Percentiles rank a stretch among this genome's conserved stretches.
phyloP scores from a whole-genome alignment of 2,797 vertebrate genomes.

The Molossus alvarezi region DNA sequence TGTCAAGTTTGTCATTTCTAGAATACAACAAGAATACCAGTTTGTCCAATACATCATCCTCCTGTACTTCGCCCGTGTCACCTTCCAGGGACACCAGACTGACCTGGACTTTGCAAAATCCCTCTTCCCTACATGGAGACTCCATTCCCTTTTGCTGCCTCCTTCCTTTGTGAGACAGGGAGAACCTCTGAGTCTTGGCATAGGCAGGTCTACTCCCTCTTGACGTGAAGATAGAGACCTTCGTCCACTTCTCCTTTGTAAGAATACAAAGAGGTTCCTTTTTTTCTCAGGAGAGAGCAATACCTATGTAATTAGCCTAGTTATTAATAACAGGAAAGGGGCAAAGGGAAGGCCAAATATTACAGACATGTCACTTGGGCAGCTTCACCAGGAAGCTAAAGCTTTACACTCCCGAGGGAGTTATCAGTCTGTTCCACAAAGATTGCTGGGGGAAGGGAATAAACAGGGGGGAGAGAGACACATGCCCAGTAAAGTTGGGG shows the following conservation, averaged over 20 bases:
- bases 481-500: background rate
- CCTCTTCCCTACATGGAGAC: background rate
- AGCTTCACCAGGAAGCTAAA: background rate
- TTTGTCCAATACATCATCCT: background rate
- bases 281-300: background rate
- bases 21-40: background rate
- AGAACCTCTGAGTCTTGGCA: background rate
- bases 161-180: background rate
- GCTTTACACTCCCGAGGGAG: background rate
- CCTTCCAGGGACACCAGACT: background rate
- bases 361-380: background rate
- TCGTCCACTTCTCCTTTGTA: background rate
- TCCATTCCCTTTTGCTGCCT: background rate
- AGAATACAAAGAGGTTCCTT: background rate
- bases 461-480: background rate
- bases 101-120: background rate
- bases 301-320: background rate
- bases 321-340: background rate
- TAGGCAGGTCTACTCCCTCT: background rate
- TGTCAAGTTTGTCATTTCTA: background rate
- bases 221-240: background rate
- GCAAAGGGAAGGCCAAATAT: background rate
- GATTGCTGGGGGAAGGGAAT: background rate
- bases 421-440: too few relatives aligned
- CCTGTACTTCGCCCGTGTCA: background rate